phyloP scores from a whole-genome alignment of 1,140 invertebrate genomes.

The Coenobita brevimanus region DNA sequence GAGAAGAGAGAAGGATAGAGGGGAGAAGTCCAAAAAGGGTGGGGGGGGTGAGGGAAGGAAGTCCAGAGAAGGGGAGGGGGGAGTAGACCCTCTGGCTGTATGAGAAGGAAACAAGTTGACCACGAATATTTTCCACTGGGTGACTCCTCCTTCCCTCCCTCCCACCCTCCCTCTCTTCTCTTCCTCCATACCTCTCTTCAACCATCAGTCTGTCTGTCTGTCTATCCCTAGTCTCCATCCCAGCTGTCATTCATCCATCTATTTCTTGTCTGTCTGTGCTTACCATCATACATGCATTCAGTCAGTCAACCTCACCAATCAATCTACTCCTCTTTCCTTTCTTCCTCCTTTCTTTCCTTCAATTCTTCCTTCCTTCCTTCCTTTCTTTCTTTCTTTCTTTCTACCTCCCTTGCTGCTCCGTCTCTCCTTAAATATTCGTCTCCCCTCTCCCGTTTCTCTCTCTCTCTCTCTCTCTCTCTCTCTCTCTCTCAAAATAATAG shows the following conservation, averaged over 20 bases:
- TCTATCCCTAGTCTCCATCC: neutral
- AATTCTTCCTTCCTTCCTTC: too few relatives aligned
- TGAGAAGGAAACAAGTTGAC: constrained; percentile 5
- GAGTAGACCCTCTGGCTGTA: constrained; percentile 7
- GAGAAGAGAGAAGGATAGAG: too few relatives aligned
- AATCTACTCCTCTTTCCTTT: neutral
- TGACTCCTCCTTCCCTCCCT: neutral
- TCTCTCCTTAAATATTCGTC: neutral
- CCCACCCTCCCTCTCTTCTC: neutral
- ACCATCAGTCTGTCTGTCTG: too few relatives aligned
- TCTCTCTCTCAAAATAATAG: constrained; percentile 15
- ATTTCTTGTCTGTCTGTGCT: neutral
- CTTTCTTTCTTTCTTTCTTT: neutral
- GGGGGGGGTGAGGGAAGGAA: too few relatives aligned
- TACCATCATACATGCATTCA: neutral
- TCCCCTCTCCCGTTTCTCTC: neutral
- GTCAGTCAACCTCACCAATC: neutral
- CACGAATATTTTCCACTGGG: constrained; percentile 27
- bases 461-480: neutral
- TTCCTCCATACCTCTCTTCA: neutral
- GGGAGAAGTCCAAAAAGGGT: too few relatives aligned
- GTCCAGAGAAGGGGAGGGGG: too few relatives aligned
- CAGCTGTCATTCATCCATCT: neutral
- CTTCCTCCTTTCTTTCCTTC: neutral
- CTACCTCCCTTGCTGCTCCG: neutral